Conservation (phyloP, 2,888 invertebrate species). For the Mongoloraphidia duomilia region DNA sequence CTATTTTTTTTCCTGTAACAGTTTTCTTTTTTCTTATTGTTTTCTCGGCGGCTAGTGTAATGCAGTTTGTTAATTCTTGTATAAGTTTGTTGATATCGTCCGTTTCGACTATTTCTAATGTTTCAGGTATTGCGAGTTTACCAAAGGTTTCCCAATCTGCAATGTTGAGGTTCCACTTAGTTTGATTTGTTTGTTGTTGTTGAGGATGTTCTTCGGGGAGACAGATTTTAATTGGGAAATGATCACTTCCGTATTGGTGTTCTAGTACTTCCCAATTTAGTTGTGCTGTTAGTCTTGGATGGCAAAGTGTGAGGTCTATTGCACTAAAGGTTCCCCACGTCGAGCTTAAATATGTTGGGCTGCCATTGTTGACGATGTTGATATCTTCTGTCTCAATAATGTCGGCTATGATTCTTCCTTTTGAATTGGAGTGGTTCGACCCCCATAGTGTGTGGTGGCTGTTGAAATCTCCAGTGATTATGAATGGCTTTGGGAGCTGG, state of each 20-base stretch:
- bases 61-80: background rate
- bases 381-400: background rate
- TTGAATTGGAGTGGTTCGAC: background rate
- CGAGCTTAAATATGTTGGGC: background rate
- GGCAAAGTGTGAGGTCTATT: background rate
- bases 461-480: background rate
- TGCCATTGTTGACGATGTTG: background rate
- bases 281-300: background rate
- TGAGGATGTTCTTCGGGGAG: too few relatives aligned
- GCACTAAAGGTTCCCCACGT: background rate
- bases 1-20: background rate
- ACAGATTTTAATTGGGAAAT: slow-evolving; percentile 8
- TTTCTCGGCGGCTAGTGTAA: background rate
- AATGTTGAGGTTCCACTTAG: background rate
- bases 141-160: background rate
- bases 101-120: too few relatives aligned
- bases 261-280: background rate
- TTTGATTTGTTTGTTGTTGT: background rate
- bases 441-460: background rate
- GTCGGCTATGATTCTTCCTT: slow-evolving; percentile 2
- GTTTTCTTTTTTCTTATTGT: background rate
- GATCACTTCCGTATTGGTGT: slow-evolving; percentile 12
- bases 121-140: background rate
- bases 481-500: background rate
- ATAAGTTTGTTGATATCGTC: background rate